Evolutionary conservation across 1,140 invertebrate species (phyloP), one percentile per base, ranked within the genome.

Genomic region (Steinernema khuongi): DNA sequence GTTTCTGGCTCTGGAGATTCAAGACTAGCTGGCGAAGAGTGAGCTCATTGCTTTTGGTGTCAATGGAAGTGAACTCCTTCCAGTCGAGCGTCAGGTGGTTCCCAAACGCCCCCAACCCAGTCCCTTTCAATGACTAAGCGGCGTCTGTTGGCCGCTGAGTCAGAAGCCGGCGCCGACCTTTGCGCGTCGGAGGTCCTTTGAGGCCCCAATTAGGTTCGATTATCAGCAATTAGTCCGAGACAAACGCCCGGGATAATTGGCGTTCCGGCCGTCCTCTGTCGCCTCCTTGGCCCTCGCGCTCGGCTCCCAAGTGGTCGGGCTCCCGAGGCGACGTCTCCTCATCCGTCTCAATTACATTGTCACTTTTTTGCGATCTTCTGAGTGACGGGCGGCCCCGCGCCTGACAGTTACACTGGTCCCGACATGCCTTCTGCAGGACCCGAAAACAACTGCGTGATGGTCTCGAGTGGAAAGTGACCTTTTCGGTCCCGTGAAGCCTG

Each of bases 1-100:
- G n/a, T n/a, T n/a, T n/a, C n/a, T n/a, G n/a, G n/a, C n/a, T n/a
- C n/a, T n/a, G n/a, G n/a, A n/a, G n/a, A n/a, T n/a, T n/a, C n/a
- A n/a, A n/a, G n/a, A n/a, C n/a, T n/a, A n/a, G n/a, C n/a, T n/a
- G n/a, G n/a, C n/a, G n/a, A n/a, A n/a, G n/a, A n/a, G n/a, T n/a
- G n/a, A n/a, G n/a, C 18, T 67, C 70, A 22, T 67, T 22, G 17
- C 44, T 43, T 29, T 68, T 71, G 60, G 71, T 44, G n/a, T 32
- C 60, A n/a, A 44, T 30, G 70, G 60, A 76, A 30, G 74, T 70
- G 67, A 72, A 68, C 68, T 43, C 71, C 43, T 76, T 76, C 75
- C 75, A 76, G 60, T 76, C 73, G 60, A 76, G 18, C 1, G 75
- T 71, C 19, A 76, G 14, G n/a, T n/a, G n/a, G n/a, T n/a, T n/a